Conservation (phyloP, 2,888 invertebrate genomes). For the Dinocampus coccinellae region DNA sequence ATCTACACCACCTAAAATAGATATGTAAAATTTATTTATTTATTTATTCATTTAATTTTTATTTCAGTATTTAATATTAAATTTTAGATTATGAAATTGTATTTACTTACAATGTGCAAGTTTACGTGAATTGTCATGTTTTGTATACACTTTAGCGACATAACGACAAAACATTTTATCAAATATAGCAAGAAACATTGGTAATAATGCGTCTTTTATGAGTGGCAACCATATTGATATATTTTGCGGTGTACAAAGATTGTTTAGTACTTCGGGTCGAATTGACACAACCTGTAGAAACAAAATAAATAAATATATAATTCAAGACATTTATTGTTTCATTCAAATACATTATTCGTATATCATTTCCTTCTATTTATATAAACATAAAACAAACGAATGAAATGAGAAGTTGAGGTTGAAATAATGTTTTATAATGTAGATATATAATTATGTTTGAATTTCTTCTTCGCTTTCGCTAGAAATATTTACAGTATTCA, state of each 20-base stretch:
- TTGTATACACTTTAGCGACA: conserved; percentile 72
- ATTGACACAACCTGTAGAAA: conserved; percentile 71
- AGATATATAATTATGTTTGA: conserved; percentile 29
- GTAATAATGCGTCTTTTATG: conserved; percentile 73
- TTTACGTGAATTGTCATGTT: conserved; percentile 60
- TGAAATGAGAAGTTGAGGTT: conserved; percentile 14
- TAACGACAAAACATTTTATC: conserved; percentile 74
- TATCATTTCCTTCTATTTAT: neutral
- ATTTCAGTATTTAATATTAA: too few species aligned
- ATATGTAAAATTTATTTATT: conserved; percentile 32
- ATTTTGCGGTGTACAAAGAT: conserved; percentile 72
- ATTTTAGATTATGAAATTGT: too few species aligned
- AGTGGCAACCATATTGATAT: conserved; percentile 73
- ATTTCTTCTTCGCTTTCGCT: conserved; percentile 45
- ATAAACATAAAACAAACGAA: neutral
- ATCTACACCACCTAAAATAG: conserved; percentile 71
- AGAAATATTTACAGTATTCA: conserved; percentile 41
- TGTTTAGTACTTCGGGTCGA: conserved; percentile 70
- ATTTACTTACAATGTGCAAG: conserved; percentile 58
- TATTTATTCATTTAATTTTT: too few species aligned
- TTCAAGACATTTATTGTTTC: too few species aligned
- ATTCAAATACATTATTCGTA: too few species aligned
- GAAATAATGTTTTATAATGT: neutral
- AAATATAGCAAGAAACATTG: conserved; percentile 72
- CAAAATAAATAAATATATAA: neutral